Percentiles rank a stretch among this genome's conserved stretches.
Evolutionary conservation across 2,888 invertebrate genomes (phyloP).

Genomic region (Watsonalla binaria): DNA sequence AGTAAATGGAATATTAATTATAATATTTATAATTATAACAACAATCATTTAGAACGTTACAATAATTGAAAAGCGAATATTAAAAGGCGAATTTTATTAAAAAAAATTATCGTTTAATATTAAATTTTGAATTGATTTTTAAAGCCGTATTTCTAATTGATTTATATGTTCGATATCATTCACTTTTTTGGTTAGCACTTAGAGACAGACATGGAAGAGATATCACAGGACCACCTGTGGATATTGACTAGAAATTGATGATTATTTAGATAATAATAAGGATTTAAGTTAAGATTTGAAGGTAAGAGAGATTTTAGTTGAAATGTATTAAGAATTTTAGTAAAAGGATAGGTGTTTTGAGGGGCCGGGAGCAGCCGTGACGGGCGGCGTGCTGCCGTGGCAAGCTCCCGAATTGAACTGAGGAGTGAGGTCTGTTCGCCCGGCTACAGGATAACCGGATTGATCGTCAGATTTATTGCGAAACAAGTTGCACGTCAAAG

Average conservation of each 20-base stretch:
- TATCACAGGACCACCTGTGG: slow-evolving; percentile 1
- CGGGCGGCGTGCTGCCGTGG: slow-evolving; percentile 16
- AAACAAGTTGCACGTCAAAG: not conserved
- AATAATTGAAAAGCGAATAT: too few relatives aligned
- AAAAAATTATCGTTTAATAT: too few relatives aligned
- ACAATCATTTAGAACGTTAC: too few relatives aligned
- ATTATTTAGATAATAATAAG: not conserved
- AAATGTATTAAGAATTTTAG: not conserved
- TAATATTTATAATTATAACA: too few relatives aligned
- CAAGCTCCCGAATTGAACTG: slow-evolving; percentile 3
- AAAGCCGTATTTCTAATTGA: too few relatives aligned
- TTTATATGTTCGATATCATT: too few relatives aligned
- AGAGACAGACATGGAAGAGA: too few relatives aligned
- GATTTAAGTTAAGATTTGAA: not conserved
- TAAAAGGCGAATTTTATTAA: too few relatives aligned
- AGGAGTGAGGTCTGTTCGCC: not conserved
- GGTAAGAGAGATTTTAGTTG: not conserved
- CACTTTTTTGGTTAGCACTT: too few relatives aligned
- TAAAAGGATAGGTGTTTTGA: slow-evolving; percentile 15
- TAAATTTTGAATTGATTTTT: too few relatives aligned
- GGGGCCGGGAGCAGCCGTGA: slow-evolving; percentile 6
- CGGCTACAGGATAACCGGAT: slow-evolving; percentile 1
- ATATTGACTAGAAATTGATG: not conserved
- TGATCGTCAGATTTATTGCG: not conserved
- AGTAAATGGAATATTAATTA: too few relatives aligned